Evolutionary conservation across 2,888 invertebrate species (phyloP).

Genomic region (Urechis unicinctus): DNA sequence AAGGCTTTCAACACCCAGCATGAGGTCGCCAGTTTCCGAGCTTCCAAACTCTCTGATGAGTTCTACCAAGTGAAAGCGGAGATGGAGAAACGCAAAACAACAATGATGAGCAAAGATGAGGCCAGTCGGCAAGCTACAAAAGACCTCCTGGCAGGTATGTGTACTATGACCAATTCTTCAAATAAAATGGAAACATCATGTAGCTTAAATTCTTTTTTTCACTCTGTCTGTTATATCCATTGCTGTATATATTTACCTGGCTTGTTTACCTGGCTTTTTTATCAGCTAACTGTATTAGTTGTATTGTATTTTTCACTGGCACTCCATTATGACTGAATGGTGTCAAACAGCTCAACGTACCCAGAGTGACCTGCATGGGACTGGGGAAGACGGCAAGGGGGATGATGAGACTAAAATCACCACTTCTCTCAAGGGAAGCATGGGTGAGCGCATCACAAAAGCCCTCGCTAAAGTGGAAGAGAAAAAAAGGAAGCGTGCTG

Average conservation of each 20-base stretch:
- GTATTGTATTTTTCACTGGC: neutral
- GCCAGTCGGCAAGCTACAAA: conserved; percentile 17
- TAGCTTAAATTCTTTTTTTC: neutral
- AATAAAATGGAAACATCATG: neutral
- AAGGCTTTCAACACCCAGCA: conserved; percentile 31
- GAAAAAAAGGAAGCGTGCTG: conserved; percentile 44
- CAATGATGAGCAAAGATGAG: conserved; percentile 29
- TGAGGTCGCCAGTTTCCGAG: conserved; percentile 45
- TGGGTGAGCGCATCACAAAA: conserved; percentile 47
- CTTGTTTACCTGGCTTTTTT: neutral
- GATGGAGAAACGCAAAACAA: conserved; percentile 33
- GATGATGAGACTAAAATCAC: conserved; percentile 13
- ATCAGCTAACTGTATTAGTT: neutral
- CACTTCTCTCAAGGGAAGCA: conserved; percentile 45
- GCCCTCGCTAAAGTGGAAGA: conserved; percentile 48
- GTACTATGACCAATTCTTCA: too few species aligned
- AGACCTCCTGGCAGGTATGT: conserved; percentile 10
- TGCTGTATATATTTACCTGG: neutral
- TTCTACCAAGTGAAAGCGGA: conserved; percentile 42
- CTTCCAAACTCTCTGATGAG: conserved; percentile 43
- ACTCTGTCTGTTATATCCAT: neutral
- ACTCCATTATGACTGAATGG: neutral
- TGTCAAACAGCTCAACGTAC: neutral
- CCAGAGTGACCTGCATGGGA: neutral
- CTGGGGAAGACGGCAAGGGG: neutral